Conservation (phyloP, 2,797 vertebrate genomes). For the Liasis olivaceus region DNA sequence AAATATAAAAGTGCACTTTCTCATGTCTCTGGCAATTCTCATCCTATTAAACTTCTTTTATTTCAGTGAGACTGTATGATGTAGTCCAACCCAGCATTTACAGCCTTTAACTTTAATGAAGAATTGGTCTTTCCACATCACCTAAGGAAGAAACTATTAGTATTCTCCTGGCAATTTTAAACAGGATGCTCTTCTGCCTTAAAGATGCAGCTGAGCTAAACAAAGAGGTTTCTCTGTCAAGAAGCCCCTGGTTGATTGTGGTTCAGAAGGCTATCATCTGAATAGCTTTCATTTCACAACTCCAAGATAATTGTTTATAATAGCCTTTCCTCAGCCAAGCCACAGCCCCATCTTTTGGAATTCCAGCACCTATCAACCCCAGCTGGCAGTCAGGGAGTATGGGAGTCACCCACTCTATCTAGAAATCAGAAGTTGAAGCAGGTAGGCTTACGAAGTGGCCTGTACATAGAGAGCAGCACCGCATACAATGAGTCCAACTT, state of each 20-base stretch:
- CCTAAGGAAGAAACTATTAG: background rate
- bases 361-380: background rate
- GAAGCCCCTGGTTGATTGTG: background rate
- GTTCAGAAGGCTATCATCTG: background rate
- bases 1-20: background rate
- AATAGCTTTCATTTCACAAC: background rate
- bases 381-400: background rate
- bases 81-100: too few species aligned
- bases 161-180: background rate
- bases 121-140: background rate
- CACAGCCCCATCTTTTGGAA: background rate
- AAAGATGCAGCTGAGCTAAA: background rate
- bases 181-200: background rate
- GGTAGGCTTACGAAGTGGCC: background rate
- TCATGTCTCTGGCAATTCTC: background rate
- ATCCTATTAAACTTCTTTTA: background rate
- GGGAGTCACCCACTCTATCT: background rate
- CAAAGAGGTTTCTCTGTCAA: too few species aligned
- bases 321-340: background rate
- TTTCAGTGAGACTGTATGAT: background rate
- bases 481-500: background rate
- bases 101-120: background rate
- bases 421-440: background rate
- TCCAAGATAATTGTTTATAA: background rate
- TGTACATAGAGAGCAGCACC: background rate